Percentiles rank a stretch among this genome's conserved stretches.
phyloP scores from a whole-genome alignment of 2,797 vertebrate genomes.

The Poliocrania exsul region DNA sequence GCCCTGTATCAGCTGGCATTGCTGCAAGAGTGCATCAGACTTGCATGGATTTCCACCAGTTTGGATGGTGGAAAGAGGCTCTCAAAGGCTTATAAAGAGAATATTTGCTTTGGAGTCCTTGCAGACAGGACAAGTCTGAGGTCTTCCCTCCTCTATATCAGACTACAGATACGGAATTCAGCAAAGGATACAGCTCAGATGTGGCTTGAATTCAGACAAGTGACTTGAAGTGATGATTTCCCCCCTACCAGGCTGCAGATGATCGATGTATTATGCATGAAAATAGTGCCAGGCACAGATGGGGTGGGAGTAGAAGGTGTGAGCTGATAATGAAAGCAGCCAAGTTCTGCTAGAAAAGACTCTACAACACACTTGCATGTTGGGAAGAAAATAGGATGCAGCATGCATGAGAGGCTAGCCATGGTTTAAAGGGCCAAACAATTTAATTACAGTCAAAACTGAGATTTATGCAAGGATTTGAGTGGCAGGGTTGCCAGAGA shows the following conservation, averaged over 20 bases:
- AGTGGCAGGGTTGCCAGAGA: neutral
- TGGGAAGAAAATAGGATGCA: constrained; percentile 22
- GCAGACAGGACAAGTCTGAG: constrained; percentile 26
- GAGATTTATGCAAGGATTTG: neutral
- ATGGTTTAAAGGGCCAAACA: constrained; percentile 8
- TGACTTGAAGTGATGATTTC: constrained; percentile 63
- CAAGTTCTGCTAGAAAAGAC: constrained; percentile 48
- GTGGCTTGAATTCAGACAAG: constrained; percentile 64
- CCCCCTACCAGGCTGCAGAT: constrained; percentile 46
- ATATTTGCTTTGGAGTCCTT: neutral
- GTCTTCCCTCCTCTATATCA: neutral
- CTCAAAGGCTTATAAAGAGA: neutral
- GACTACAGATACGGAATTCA: neutral
- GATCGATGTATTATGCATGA: constrained; percentile 66
- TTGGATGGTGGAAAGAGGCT: neutral
- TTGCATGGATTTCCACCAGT: neutral
- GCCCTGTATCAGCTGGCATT: neutral
- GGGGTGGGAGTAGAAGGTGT: constrained; percentile 67
- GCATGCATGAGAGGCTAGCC: neutral
- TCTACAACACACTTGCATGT: neutral
- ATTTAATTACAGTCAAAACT: constrained; percentile 10
- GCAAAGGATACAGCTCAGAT: constrained; percentile 2
- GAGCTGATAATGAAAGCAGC: constrained; percentile 60
- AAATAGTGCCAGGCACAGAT: constrained; percentile 62
- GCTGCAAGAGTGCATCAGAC: neutral